Percentiles rank a stretch among this genome's conserved stretches.
These are phyloP conservation scores for Hirundichthys speculiger DNA, from an alignment of 2,113 vertebrate genomes.

Conservation along the genomic window DNA sequence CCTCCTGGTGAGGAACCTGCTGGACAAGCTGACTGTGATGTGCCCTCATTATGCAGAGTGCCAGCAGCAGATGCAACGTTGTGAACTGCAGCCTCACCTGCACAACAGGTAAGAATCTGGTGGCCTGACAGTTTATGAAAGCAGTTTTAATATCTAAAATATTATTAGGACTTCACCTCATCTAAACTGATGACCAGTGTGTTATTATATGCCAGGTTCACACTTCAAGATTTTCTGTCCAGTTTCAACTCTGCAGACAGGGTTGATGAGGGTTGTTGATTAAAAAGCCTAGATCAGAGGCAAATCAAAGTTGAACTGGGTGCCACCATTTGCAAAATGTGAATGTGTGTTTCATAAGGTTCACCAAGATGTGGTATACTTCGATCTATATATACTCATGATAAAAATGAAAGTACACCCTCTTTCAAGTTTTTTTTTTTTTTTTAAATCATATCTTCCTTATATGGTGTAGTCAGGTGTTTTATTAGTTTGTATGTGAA, in stretches of 20 bases:
- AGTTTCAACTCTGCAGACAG: too few relatives aligned
- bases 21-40: conserved; percentile 87
- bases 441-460: too few relatives aligned
- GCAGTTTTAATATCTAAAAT: too few relatives aligned
- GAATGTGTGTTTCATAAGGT: not conserved
- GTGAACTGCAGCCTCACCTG: conserved; percentile 91
- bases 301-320: too few relatives aligned
- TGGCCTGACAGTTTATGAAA: not conserved
- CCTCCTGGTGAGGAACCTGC: conserved; percentile 89
- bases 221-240: not conserved
- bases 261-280: too few relatives aligned
- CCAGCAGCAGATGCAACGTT: conserved; percentile 88
- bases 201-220: not conserved
- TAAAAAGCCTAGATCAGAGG: too few relatives aligned
- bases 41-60: conserved; percentile 87
- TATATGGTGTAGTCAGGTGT: too few relatives aligned
- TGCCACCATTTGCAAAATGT: not conserved
- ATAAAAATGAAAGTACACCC: not conserved
- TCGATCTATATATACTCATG: not conserved
- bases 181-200: too few relatives aligned
- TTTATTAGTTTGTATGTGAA: too few relatives aligned
- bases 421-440: not conserved
- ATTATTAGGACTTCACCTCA: not conserved
- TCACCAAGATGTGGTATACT: not conserved
- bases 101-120: conserved; percentile 86